phyloP scores from a whole-genome alignment of 2,888 invertebrate species.

The Stegana nigrithorax region DNA sequence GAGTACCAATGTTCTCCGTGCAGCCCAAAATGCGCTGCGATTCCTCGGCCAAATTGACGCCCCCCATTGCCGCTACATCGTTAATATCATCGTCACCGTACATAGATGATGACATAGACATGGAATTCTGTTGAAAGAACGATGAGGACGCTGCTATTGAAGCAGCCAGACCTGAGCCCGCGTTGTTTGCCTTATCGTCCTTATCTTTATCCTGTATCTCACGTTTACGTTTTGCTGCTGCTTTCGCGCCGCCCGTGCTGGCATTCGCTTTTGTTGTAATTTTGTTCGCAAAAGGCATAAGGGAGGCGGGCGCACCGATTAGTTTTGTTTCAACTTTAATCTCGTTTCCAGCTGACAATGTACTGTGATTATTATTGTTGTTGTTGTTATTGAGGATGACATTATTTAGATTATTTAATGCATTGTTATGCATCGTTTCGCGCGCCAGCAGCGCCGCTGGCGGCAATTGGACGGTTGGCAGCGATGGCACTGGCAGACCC shows the following conservation, averaged over 20 bases:
- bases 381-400: slow-evolving; percentile 49
- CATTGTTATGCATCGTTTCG: slow-evolving; percentile 55
- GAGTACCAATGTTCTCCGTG: slow-evolving; percentile 89
- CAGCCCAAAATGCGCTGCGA: slow-evolving; percentile 93
- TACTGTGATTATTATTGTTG: slow-evolving; percentile 44
- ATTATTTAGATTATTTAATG: slow-evolving; percentile 38
- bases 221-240: slow-evolving; percentile 81
- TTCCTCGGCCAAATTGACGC: slow-evolving; percentile 96
- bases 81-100: slow-evolving; percentile 96
- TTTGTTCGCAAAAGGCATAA: slow-evolving; percentile 50
- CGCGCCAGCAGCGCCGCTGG: slow-evolving; percentile 50
- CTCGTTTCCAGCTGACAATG: slow-evolving; percentile 24
- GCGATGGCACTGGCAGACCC: slow-evolving; percentile 59
- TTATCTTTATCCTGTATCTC: slow-evolving; percentile 74
- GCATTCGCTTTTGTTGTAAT: slow-evolving; percentile 56
- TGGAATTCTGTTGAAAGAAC: slow-evolving; percentile 71
- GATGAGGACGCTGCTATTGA: slow-evolving; percentile 63
- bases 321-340: slow-evolving; percentile 48
- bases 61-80: slow-evolving; percentile 99
- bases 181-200: slow-evolving; percentile 45
- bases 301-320: slow-evolving; percentile 49
- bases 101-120: slow-evolving; percentile 69
- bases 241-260: slow-evolving; percentile 58
- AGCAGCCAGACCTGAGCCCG: slow-evolving; percentile 42
- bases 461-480: slow-evolving; percentile 63